Conservation (phyloP, 1,140 invertebrate species). For the Aphelinus atriplicis region DNA sequence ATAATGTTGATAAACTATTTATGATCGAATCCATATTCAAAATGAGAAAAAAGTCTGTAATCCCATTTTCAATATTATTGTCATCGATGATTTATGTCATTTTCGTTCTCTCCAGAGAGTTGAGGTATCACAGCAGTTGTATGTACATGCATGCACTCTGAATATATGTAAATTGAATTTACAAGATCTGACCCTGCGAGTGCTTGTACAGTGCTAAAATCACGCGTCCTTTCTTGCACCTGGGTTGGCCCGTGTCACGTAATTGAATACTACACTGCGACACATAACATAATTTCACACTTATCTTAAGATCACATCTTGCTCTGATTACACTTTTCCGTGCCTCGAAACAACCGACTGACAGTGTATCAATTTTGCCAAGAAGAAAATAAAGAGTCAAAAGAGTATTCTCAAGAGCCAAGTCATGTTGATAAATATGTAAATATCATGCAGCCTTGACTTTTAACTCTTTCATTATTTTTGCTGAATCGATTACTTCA, state of each 20-base stretch:
- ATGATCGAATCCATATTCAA: no score
- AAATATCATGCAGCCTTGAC: neutral
- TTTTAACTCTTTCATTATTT: neutral
- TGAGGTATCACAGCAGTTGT: neutral
- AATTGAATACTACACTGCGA: constrained; percentile 29
- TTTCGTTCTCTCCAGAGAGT: no score
- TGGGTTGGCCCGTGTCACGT: constrained; percentile 20
- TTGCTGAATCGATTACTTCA: neutral
- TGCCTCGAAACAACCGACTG: neutral
- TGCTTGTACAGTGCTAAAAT: neutral
- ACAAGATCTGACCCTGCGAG: constrained; percentile 11
- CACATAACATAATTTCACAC: constrained; percentile 32
- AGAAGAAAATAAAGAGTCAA: neutral
- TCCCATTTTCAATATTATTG: no score
- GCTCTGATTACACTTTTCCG: constrained; percentile 34
- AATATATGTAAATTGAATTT: constrained; percentile 30
- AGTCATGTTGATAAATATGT: constrained; percentile 21
- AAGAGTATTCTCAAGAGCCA: neutral
- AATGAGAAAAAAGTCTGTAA: no score
- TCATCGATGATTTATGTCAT: no score
- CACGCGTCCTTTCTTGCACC: neutral
- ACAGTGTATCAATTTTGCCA: neutral
- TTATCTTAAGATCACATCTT: constrained; percentile 27
- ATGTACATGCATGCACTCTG: neutral
- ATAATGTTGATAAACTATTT: no score